Conservation (phyloP, 2,888 invertebrate species). For the Pachycephus smyrnensis region DNA sequence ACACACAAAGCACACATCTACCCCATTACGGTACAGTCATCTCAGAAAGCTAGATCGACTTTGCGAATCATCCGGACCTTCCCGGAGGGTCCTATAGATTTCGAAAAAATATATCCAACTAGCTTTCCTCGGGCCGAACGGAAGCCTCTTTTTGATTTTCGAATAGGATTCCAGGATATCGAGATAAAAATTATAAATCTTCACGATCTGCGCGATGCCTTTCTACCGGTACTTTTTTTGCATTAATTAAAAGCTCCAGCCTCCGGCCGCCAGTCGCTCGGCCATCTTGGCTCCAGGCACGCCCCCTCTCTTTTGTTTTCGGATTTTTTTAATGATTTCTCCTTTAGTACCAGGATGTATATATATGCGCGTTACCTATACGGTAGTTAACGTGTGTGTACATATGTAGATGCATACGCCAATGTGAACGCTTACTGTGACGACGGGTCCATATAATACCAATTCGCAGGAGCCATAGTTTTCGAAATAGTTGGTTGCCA, state of each 20-base stretch:
- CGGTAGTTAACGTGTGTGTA: not conserved
- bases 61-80: not conserved
- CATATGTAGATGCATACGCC: not conserved
- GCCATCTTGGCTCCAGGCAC: conserved; percentile 66
- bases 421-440: not conserved
- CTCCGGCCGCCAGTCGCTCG: conserved; percentile 56
- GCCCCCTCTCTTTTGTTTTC: conserved; percentile 65
- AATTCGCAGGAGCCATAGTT: conserved; percentile 8
- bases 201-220: conserved; percentile 23
- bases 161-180: not conserved
- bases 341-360: conserved; percentile 29
- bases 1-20: conserved; percentile 53
- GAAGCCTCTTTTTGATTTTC: not conserved
- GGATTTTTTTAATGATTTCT: conserved; percentile 62
- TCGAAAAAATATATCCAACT: conserved; percentile 3
- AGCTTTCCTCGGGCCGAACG: not conserved
- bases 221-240: conserved; percentile 50
- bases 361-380: not conserved
- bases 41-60: conserved; percentile 27
- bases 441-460: not conserved
- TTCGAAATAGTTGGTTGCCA: conserved; percentile 5
- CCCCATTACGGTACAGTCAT: conserved; percentile 53
- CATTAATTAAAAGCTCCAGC: conserved; percentile 65
- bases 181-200: conserved; percentile 4
- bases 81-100: not conserved